These are phyloP conservation scores for Cettia cetti DNA, from an alignment of 2,113 vertebrate species.

Conservation along the genomic window DNA sequence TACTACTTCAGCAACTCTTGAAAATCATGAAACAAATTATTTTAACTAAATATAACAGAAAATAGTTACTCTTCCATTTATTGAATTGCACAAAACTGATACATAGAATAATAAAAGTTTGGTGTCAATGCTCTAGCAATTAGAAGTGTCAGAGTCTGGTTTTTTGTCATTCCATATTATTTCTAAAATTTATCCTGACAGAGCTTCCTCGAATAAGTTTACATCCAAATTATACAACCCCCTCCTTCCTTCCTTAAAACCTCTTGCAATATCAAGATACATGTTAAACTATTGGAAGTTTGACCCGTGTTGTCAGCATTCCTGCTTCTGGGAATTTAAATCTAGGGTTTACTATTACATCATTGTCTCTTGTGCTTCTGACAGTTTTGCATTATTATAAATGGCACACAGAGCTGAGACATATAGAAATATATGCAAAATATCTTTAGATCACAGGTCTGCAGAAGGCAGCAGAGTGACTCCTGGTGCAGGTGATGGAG, in stretches of 20 bases:
- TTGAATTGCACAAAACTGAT: not conserved
- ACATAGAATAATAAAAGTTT: not conserved
- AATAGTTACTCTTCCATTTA: not conserved
- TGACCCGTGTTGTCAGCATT: not conserved
- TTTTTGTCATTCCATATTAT: not conserved
- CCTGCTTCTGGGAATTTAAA: not conserved
- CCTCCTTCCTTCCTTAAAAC: not conserved
- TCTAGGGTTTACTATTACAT: not conserved
- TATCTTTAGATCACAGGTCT: not conserved
- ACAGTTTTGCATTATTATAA: not conserved
- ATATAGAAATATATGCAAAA: not conserved
- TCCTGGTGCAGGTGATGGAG: not conserved
- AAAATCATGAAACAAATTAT: not conserved
- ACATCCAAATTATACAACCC: not conserved
- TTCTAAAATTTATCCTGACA: not conserved
- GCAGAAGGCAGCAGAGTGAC: not conserved
- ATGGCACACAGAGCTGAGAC: not conserved
- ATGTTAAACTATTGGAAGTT: accelerated
- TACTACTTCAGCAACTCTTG: not conserved
- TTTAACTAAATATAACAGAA: not conserved
- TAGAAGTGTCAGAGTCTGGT: not conserved
- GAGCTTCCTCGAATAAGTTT: not conserved
- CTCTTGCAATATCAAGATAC: not conserved
- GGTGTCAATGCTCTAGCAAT: not conserved
- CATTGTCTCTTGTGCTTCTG: not conserved